phyloP scores from a whole-genome alignment of 1,140 invertebrate genomes.

The Euborellia annulipes region DNA sequence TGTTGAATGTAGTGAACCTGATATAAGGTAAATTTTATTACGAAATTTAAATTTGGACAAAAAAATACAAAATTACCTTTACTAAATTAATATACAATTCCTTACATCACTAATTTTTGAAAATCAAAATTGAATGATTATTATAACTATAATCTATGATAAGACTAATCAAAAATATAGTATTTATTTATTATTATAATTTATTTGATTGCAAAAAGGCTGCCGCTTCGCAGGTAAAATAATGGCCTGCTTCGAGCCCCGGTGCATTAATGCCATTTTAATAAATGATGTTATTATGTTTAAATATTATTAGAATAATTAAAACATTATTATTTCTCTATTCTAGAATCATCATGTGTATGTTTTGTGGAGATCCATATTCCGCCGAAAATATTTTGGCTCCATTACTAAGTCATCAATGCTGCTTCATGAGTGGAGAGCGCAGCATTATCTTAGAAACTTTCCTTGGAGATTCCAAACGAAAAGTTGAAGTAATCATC shows the following conservation, averaged over 20 bases:
- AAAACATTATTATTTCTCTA: conserved; percentile 15
- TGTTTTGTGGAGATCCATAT: conserved; percentile 93
- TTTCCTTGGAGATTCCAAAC: conserved; percentile 74
- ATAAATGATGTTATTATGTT: neutral
- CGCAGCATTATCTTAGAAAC: conserved; percentile 81
- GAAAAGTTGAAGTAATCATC: conserved; percentile 81
- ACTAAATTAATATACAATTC: no score
- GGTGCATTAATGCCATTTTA: no score
- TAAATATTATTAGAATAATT: neutral
- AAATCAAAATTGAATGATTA: no score
- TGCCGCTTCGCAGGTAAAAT: no score
- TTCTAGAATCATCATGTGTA: conserved; percentile 83
- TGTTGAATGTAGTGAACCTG: conserved; percentile 65
- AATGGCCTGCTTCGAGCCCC: no score
- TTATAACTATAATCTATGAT: no score
- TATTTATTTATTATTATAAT: no score
- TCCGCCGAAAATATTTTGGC: conserved; percentile 77
- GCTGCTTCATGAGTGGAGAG: conserved; percentile 71
- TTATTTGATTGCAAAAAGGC: no score
- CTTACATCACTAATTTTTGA: no score
- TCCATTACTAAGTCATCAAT: conserved; percentile 74
- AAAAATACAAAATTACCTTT: no score
- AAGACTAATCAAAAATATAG: no score
- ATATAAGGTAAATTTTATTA: conserved; percentile 49
- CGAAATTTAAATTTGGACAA: neutral